phyloP scores from a whole-genome alignment of 2,797 vertebrate species.

The Ambastaia sidthimunki region DNA sequence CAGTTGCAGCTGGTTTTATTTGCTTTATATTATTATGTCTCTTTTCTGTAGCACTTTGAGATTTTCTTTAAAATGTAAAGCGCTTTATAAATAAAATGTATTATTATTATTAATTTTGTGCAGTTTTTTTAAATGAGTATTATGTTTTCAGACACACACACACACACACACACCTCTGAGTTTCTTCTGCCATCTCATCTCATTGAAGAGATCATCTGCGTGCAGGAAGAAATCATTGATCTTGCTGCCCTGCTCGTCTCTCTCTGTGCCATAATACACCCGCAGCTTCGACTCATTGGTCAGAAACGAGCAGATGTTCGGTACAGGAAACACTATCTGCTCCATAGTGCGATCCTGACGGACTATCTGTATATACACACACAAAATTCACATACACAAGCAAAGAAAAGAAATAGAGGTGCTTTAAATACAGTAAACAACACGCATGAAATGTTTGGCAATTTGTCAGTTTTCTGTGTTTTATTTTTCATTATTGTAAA shows the following conservation, averaged over 20 bases:
- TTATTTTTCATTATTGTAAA: too few relatives aligned
- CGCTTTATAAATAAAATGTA: too few relatives aligned
- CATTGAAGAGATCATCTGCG: conserved; percentile 94
- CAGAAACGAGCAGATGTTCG: conserved; percentile 97
- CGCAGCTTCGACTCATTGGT: conserved; percentile 95
- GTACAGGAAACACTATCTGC: conserved; percentile 97
- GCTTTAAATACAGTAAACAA: background rate
- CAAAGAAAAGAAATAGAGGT: background rate
- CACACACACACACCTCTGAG: conserved; percentile 78
- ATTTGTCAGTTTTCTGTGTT: too few relatives aligned
- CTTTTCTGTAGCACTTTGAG: too few relatives aligned
- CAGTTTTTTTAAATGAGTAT: background rate
- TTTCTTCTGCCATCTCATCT: conserved; percentile 99
- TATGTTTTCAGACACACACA: background rate
- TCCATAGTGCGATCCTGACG: conserved; percentile 99
- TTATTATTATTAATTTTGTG: too few relatives aligned
- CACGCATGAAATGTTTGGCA: too few relatives aligned
- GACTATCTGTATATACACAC: conserved; percentile 83
- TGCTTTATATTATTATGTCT: too few relatives aligned
- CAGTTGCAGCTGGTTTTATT: too few relatives aligned
- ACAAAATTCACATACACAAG: conserved; percentile 26
- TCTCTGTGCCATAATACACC: conserved; percentile 94
- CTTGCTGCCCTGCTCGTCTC: conserved; percentile 98
- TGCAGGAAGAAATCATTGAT: conserved; percentile 98
- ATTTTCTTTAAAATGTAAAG: too few relatives aligned